Conservation (phyloP, 1,140 invertebrate genomes). For the Drosophila lacertosa region DNA sequence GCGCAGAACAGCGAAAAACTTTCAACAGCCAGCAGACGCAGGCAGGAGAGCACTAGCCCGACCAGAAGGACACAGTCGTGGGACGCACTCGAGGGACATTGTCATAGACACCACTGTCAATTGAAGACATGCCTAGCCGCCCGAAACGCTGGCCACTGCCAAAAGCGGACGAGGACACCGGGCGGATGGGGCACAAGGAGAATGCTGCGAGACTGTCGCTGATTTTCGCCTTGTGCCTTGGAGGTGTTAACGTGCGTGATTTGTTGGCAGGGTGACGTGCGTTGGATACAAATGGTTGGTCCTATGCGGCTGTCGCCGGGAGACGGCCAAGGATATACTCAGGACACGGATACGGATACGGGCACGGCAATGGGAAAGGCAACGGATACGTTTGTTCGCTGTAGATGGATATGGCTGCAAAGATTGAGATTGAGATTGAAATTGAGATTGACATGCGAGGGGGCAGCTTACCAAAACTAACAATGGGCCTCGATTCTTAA, state of each 20-base stretch:
- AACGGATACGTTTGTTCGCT: conserved; percentile 2
- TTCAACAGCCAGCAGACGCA: conserved; percentile 21
- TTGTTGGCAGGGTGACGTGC: conserved; percentile 53
- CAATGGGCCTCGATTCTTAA: conserved; percentile 13
- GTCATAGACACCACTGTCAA: conserved; percentile 23
- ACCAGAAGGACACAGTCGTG: neutral
- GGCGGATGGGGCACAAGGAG: too few species aligned
- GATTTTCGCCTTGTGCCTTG: conserved; percentile 49
- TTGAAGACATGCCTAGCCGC: conserved; percentile 11
- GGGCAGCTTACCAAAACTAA: conserved; percentile 30
- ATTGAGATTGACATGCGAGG: conserved; percentile 27
- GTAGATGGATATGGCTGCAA: neutral
- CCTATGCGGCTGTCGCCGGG: conserved; percentile 38
- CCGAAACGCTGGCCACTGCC: conserved; percentile 6
- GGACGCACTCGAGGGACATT: neutral
- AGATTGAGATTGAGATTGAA: conserved; percentile 16
- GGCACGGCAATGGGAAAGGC: neutral
- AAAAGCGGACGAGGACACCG: neutral
- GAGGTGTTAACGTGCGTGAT: conserved; percentile 62
- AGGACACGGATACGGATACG: conserved; percentile 23
- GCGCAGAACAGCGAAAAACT: conserved; percentile 47
- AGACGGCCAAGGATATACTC: conserved; percentile 18
- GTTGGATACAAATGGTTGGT: conserved; percentile 41
- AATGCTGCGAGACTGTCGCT: conserved; percentile 9
- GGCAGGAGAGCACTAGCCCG: neutral